Evolutionary conservation across 2,113 vertebrate genomes (phyloP), one percentile per base, ranked within the genome.

Genomic region (Reinhardtius hippoglossoides): DNA sequence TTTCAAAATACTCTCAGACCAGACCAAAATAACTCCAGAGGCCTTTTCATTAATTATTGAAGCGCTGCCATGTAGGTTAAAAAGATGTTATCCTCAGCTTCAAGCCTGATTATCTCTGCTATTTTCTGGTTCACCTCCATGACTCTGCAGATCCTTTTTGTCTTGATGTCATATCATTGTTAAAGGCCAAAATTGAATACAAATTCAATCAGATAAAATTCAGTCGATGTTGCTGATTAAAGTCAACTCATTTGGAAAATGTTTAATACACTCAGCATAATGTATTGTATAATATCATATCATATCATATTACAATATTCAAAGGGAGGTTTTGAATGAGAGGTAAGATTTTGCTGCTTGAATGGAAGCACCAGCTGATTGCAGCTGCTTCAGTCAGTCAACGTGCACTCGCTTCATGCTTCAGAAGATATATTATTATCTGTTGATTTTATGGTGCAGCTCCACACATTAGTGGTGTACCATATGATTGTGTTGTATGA

Each of bases 111-210:
- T 67, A 50, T 59, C 42, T 35, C n/a, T 46, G 42, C 46, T 50
- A 18, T 15, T 72, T 37, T 61, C 7, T 60, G 27, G 46, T 18
- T 77, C 10, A 48, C 15, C 63, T 63, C 7, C 5, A 9, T 50
- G 16, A 5, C 46, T 50, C 15, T 62, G 31, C 46, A 40, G 31
- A 50, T 50, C 8, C 42, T 76, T 52, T 55, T 42, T 23, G 23
- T 20, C 14, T 69, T 50, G 27, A 16, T 66, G 31, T 55, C 55
- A 65, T 18, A 23, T 58, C 12, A 57, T 63, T 52, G n/a, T 62
- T 9, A 64, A 52, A 5, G 46, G 16, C 46, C 4, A 5, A 18
- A 5, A 50, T 6, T 7, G 4, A 50, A 18, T 6, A 20, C 14
- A 50, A 2, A 18, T 20, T 15, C 14, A 18, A 50, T 50, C 1